Conservation (phyloP, 2,797 vertebrate species). For the Thalassophryne amazonica region DNA sequence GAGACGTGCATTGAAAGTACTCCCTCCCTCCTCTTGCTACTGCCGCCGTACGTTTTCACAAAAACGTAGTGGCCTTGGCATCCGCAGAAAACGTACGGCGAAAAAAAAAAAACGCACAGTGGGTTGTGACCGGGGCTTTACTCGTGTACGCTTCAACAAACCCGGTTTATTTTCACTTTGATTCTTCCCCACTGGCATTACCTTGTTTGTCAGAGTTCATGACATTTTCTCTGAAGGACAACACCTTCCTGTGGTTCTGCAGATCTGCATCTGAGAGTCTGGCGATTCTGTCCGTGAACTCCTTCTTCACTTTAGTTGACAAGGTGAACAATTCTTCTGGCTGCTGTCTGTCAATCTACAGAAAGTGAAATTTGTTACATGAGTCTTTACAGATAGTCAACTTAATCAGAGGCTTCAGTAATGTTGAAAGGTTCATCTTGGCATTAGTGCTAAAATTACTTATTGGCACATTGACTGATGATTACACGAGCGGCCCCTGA, state of each 20-base stretch:
- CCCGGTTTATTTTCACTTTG: not conserved
- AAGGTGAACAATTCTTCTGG: constrained; percentile 73
- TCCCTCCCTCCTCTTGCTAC: too few relatives aligned
- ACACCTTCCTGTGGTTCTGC: constrained; percentile 71
- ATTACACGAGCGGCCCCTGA: too few relatives aligned
- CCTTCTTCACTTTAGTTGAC: constrained; percentile 63
- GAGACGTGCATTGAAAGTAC: too few relatives aligned
- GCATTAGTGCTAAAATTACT: too few relatives aligned
- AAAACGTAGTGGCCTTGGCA: too few relatives aligned
- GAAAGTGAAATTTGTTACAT: not conserved
- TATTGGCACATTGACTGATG: too few relatives aligned
- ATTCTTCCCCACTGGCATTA: constrained; percentile 14
- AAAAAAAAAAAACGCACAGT: too few relatives aligned
- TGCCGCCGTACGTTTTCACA: too few relatives aligned
- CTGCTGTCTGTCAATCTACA: constrained; percentile 60
- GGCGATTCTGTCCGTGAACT: constrained; percentile 42
- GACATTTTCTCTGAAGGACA: constrained; percentile 69
- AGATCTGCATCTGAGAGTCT: constrained; percentile 63
- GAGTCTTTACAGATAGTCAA: not conserved
- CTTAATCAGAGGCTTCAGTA: not conserved
- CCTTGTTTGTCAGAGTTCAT: constrained; percentile 40
- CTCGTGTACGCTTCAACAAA: not conserved
- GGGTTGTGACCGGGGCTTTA: too few relatives aligned
- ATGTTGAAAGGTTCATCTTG: not conserved
- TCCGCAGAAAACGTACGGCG: too few relatives aligned